A percentile compares a stretch with the other conserved stretches of the same genome.
These are phyloP conservation scores for Panagrolaimus sp. DNA, from an alignment of 1,140 invertebrate genomes.

Conservation along the genomic window DNA sequence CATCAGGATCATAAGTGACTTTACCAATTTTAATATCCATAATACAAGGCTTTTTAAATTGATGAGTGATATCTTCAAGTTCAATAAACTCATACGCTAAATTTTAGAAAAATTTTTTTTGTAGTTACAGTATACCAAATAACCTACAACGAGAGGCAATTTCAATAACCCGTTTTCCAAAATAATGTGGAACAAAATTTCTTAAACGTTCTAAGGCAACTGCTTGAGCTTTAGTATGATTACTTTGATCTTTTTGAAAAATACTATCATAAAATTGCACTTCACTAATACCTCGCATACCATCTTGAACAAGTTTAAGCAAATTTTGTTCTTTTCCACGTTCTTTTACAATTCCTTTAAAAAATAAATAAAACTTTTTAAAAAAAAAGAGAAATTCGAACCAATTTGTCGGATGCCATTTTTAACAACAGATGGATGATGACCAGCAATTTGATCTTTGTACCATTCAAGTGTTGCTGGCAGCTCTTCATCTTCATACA, in stretches of 20 bases:
- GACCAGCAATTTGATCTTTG: slow-evolving; percentile 55
- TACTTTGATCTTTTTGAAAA: slow-evolving; percentile 17
- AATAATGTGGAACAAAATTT: slow-evolving; percentile 27
- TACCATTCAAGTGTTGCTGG: slow-evolving; percentile 44
- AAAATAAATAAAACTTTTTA: neutral
- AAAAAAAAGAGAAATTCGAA: slow-evolving; percentile 22
- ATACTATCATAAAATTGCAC: slow-evolving; percentile 22
- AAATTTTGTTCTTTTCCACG: slow-evolving; percentile 15
- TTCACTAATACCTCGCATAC: slow-evolving; percentile 32
- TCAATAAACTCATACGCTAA: slow-evolving; percentile 69
- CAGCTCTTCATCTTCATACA: slow-evolving; percentile 14
- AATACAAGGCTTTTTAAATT: slow-evolving; percentile 76
- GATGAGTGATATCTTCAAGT: slow-evolving; percentile 72
- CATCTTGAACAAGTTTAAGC: slow-evolving; percentile 43
- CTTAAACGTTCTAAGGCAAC: slow-evolving; percentile 3
- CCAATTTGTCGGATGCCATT: slow-evolving; percentile 55
- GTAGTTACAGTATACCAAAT: neutral
- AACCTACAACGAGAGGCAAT: slow-evolving; percentile 17
- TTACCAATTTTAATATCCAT: slow-evolving; percentile 88
- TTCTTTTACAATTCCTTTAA: slow-evolving; percentile 31
- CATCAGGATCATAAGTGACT: slow-evolving; percentile 79
- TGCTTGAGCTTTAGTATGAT: neutral
- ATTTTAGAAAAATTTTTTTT: slow-evolving; percentile 9
- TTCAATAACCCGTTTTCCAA: slow-evolving; percentile 14
- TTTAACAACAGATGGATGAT: slow-evolving; percentile 52